Conservation (phyloP, 2,797 vertebrate species). For the Notolepis coatsorum region DNA sequence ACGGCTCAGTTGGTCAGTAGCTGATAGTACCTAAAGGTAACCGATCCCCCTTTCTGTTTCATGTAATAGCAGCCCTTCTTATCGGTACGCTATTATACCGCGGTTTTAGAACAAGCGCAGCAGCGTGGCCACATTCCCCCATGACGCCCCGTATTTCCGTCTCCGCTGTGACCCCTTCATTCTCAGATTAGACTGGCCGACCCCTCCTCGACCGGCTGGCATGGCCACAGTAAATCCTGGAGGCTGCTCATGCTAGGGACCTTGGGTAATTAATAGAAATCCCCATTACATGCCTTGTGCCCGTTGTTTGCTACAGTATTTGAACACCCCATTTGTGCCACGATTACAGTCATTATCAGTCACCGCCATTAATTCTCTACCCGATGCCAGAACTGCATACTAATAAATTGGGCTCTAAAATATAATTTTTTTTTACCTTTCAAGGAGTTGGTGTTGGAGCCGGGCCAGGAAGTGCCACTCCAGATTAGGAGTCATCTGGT, state of each 20-base stretch:
- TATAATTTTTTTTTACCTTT: conserved; percentile 80
- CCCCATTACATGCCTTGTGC: conserved; percentile 89
- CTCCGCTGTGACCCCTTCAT: conserved; percentile 70
- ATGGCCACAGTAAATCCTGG: conserved; percentile 84
- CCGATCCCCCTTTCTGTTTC: not conserved
- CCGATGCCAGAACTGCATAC: conserved; percentile 87
- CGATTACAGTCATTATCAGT: conserved; percentile 91
- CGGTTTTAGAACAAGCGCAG: conserved; percentile 40
- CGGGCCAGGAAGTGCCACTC: conserved; percentile 84
- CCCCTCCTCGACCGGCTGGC: conserved; percentile 73
- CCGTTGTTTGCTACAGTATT: conserved; percentile 91
- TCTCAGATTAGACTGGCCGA: conserved; percentile 70
- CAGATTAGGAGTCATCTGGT: conserved; percentile 86
- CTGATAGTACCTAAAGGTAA: not conserved
- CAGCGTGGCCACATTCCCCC: conserved; percentile 26
- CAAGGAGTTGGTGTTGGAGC: conserved; percentile 86
- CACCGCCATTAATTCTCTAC: conserved; percentile 88
- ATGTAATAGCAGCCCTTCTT: not conserved
- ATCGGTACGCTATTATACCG: conserved; percentile 12
- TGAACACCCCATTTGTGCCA: conserved; percentile 91
- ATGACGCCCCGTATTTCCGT: conserved; percentile 34
- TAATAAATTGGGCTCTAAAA: conserved; percentile 88
- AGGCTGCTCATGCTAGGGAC: conserved; percentile 78
- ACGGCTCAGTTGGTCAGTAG: not conserved
- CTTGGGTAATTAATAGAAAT: conserved; percentile 88